Conservation (phyloP, 92 coral and sea anemone species). For the Chrysogorgia sp. region DNA sequence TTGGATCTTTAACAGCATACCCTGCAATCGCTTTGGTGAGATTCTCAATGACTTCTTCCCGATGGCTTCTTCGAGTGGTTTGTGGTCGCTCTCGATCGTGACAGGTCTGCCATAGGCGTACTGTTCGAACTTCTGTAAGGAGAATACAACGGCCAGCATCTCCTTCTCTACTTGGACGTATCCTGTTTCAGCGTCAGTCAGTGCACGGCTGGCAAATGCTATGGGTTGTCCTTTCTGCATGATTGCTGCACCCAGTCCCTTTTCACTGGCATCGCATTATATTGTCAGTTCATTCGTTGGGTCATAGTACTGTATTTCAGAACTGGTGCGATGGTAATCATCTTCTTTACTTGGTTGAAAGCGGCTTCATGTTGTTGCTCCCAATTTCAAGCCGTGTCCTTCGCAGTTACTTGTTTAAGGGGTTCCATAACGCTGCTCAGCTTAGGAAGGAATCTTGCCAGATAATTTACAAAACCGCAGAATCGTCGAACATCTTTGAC, state of each 20-base stretch:
- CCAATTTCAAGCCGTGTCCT: no score
- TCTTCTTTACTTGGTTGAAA: no score
- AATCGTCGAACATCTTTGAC: no score
- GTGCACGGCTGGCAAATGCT: no score
- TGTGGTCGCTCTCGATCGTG: constrained; percentile 16
- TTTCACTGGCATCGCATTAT: no score
- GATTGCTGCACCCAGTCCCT: no score
- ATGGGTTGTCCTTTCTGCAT: neutral
- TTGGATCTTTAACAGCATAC: constrained; percentile 15
- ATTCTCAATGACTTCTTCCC: neutral
- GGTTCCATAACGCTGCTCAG: neutral
- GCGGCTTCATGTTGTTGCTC: no score
- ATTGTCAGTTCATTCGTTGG: no score
- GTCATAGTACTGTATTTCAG: no score
- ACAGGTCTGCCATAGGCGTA: constrained; percentile 7
- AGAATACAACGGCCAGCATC: neutral
- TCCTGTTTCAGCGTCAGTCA: neutral
- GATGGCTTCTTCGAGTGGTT: constrained; percentile 4
- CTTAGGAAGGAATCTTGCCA: neutral
- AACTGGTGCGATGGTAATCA: no score
- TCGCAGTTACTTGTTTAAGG: no score
- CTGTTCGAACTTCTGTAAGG: constrained; percentile 14
- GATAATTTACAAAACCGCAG: no score
- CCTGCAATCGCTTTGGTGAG: constrained; percentile 3
- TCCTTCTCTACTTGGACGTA: constrained; percentile 14